Base-by-base conservation (phyloP, 2,888 invertebrate genomes). In the Tetanocera ferruginea region DNA sequence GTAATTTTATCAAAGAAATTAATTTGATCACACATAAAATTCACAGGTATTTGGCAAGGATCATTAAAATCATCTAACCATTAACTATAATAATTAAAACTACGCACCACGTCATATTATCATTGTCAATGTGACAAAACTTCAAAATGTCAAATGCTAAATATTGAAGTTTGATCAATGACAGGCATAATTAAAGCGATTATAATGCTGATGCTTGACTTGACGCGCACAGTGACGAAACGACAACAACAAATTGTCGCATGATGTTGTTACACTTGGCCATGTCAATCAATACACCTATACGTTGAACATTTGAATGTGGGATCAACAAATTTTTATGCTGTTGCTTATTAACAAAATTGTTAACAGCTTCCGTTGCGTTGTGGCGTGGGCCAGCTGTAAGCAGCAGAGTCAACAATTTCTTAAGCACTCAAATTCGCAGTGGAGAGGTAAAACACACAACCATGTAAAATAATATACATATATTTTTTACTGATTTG, bases 121-220 rank as follows among this genome's bases (percentile, higher is more conserved):
- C 66, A 74, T 31, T 64, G 23, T 64, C 66, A 74, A n/a, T 11
- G 51, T 86, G 84, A 84, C 84, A 86, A 83, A 83, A 85, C 84
- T 83, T 76, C 81, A 34, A 43, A 37, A 37, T 86, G 85, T 85
- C 86, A 85, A 84, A 84, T 84, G 78, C 85, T 37, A 60, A 19
- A 85, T 85, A 85, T 86, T 86, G 85, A 86, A 86, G 85, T 83
- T 84, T 86, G 86, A 85, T 85, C 86, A 84, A 85, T 85, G 85
- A 85, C 86, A 84, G 83, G 81, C 84, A 85, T 83, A 85, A 85
- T 85, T 85, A 86, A 86, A 86, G 81, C 81, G 72, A 82, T 86
- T 84, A 84, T 43, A 73, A 73, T 73, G 73, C 43, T 43, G 19
- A n/a, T 60, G 73, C 34, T 60, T 51, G 37, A 72, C 55, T 62